phyloP scores from a whole-genome alignment of 2,113 vertebrate species.

The Phycodurus eques region DNA sequence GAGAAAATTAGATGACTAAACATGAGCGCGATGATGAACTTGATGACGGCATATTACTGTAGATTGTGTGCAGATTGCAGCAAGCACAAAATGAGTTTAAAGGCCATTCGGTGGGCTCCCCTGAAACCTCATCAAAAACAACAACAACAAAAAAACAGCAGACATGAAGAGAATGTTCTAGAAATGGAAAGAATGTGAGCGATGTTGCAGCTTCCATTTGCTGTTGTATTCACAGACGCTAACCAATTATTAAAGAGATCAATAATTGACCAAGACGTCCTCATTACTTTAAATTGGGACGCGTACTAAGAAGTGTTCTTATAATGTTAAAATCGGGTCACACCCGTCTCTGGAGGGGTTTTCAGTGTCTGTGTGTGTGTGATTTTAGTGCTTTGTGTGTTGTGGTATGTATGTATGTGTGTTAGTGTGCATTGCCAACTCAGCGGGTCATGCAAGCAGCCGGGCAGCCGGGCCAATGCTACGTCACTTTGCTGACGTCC shows the following conservation, averaged over 20 bases:
- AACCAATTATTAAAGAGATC: conserved; percentile 2
- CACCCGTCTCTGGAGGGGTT: neutral
- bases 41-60: conserved; percentile 1
- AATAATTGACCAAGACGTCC: conserved; percentile 5
- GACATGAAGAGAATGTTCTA: neutral
- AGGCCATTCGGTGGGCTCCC: neutral
- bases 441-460: conserved; percentile 1
- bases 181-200: neutral
- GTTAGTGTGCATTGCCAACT: neutral
- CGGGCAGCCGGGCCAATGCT: neutral
- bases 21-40: neutral
- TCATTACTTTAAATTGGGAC: conserved; percentile 13
- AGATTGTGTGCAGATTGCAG: neutral
- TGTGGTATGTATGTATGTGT: no score
- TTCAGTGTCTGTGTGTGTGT: neutral
- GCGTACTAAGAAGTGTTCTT: neutral
- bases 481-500: neutral
- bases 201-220: neutral
- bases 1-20: conserved; percentile 3
- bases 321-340: neutral
- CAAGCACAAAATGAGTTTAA: neutral
- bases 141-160: neutral
- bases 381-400: no score
- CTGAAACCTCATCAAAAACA: neutral
- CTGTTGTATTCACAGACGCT: neutral